Conservation (phyloP, 2,888 invertebrate genomes). For the Lasioglossum morio region DNA sequence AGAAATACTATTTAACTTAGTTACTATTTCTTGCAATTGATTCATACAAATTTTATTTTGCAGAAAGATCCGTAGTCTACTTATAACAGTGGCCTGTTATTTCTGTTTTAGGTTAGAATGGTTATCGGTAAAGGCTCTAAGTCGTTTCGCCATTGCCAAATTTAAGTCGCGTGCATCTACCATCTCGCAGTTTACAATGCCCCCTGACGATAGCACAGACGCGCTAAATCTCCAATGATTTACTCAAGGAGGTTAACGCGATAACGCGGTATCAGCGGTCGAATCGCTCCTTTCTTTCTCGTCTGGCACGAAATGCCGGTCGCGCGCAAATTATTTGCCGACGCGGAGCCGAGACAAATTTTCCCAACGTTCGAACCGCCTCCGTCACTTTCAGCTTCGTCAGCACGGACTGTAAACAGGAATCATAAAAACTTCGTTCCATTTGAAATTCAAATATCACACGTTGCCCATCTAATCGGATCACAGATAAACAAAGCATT, state of each 20-base stretch:
- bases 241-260: slow-evolving; percentile 53
- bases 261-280: slow-evolving; percentile 51
- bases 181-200: slow-evolving; percentile 29
- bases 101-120: background rate
- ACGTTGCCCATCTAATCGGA: slow-evolving; percentile 12
- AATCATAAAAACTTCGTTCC: background rate
- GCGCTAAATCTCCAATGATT: slow-evolving; percentile 47
- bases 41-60: too few relatives aligned
- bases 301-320: slow-evolving; percentile 59
- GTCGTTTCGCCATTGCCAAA: background rate
- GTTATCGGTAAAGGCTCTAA: background rate
- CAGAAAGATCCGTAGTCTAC: too few relatives aligned
- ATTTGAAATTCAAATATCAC: slow-evolving; percentile 27
- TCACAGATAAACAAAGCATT: slow-evolving; percentile 14
- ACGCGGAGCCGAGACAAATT: slow-evolving; percentile 21
- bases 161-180: slow-evolving; percentile 32
- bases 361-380: background rate
- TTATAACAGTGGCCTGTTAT: background rate
- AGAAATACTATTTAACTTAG: too few relatives aligned
- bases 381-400: background rate
- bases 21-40: too few relatives aligned
- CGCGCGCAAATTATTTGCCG: slow-evolving; percentile 19
- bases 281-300: slow-evolving; percentile 53
- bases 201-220: slow-evolving; percentile 33
- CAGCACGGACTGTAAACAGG: background rate